phyloP scores from a whole-genome alignment of 1,140 invertebrate species.

The Nephila pilipes region DNA sequence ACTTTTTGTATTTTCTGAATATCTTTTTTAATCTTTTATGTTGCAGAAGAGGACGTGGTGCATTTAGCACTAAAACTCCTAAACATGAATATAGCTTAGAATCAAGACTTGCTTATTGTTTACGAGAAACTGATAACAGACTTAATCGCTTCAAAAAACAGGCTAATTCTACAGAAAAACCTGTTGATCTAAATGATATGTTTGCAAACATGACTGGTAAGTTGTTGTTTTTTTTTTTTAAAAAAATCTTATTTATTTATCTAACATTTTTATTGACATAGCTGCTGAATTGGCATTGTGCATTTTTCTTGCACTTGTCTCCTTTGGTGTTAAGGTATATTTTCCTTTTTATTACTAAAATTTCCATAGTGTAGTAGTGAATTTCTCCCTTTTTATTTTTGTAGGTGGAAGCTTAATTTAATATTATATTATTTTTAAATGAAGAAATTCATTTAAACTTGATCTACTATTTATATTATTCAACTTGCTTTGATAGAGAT shows the following conservation, averaged over 20 bases:
- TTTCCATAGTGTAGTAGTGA: too few species aligned
- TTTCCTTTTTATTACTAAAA: too few species aligned
- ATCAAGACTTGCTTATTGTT: conserved; percentile 86
- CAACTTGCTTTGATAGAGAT: too few species aligned
- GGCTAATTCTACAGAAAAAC: conserved; percentile 53
- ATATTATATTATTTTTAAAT: too few species aligned
- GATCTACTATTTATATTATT: too few species aligned
- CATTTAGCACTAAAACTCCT: conserved; percentile 85
- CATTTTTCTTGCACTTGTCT: too few species aligned
- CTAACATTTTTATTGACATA: not conserved
- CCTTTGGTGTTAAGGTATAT: too few species aligned
- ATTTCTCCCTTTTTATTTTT: too few species aligned
- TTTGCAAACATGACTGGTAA: conserved; percentile 27
- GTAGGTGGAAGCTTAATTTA: too few species aligned
- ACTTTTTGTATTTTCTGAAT: too few species aligned
- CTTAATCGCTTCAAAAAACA: conserved; percentile 91
- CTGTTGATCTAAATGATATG: conserved; percentile 35
- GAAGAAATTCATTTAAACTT: too few species aligned
- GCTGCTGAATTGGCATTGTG: too few species aligned
- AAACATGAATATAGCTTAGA: conserved; percentile 82
- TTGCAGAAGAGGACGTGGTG: conserved; percentile 89
- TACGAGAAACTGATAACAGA: conserved; percentile 96
- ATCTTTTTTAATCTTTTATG: not conserved
- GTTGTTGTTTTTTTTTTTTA: not conserved
- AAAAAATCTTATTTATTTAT: not conserved